Evolutionary conservation across 1,140 invertebrate genomes (phyloP), one percentile per base, ranked within the genome.

Genomic region (Hyles vespertilio): DNA sequence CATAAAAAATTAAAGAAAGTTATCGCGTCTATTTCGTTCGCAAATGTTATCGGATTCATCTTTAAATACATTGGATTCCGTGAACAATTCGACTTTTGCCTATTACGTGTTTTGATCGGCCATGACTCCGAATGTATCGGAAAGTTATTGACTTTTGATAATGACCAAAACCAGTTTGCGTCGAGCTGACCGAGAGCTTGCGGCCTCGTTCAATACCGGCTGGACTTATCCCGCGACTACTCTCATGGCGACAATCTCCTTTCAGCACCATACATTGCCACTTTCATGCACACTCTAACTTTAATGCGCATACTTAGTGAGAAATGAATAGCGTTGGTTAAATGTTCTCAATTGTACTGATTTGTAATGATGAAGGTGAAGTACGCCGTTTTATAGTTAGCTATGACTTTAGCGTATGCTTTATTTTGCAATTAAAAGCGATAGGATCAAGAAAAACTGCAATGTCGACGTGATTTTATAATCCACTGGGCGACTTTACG

Each of bases 101-200:
- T 36, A 34, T 56, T 56, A 56, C 54, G 45, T 56, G 54, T 36
- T 56, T 54, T 12, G 64, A 76, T 68, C 81, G 85, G 83, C 83
- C 85, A 59, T 88, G 83, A 86, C 80, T 86, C 70, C 73, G 74
- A 79, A 85, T 86, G 81, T 79, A 85, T 85, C 82, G 77, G 77
- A 86, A 88, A 88, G 85, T 86, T 88, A 88, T 88, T 88, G 85
- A 88, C 85, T 88, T 88, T 88, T 88, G 85, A 88, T 88, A 88
- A 88, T 88, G 85, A 88, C 62, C 50, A 40, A 60, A 88, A 88
- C 85, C 81, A 81, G 85, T 88, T 88, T 87, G 78, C 65, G 79
- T 71, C 70, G 61, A 70, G 70, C 76, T 84, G 83, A 82, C 85
- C 81, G 76, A 79, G 78, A 82, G 81, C 66, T 70, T 68, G 65